Evolutionary conservation across 2,888 invertebrate species (phyloP).

Genomic region (Lingula anatina): DNA sequence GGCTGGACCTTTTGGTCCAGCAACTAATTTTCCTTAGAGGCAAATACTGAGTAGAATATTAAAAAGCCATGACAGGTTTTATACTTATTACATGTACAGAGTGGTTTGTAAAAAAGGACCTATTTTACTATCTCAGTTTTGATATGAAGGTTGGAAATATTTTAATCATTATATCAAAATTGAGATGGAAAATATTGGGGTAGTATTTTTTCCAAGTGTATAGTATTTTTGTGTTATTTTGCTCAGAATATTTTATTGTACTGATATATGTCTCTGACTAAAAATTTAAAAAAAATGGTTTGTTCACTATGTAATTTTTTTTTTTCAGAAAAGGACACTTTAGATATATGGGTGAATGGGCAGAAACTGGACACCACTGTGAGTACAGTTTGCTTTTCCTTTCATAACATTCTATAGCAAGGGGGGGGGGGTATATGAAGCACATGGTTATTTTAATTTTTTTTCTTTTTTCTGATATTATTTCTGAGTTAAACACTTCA

Average conservation of each 20-base stretch:
- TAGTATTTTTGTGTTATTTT: too few relatives aligned
- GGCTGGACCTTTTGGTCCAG: too few relatives aligned
- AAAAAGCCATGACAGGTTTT: too few relatives aligned
- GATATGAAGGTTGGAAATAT: not conserved
- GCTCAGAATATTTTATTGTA: too few relatives aligned
- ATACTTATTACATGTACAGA: too few relatives aligned
- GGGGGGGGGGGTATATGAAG: too few relatives aligned
- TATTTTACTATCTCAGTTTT: not conserved
- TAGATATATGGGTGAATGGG: conserved; percentile 75
- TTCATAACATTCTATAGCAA: too few relatives aligned
- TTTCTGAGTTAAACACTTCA: not conserved
- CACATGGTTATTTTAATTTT: not conserved
- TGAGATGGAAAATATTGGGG: too few relatives aligned
- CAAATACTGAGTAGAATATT: not conserved
- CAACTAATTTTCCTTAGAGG: too few relatives aligned
- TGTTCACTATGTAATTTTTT: conserved; percentile 8
- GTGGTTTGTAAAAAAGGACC: not conserved
- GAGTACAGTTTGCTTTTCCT: conserved; percentile 24
- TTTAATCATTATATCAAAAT: too few relatives aligned
- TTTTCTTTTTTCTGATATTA: not conserved
- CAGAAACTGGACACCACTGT: conserved; percentile 64
- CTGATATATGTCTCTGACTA: not conserved
- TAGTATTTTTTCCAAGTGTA: too few relatives aligned
- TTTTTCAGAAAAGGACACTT: conserved; percentile 67
- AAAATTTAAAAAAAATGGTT: not conserved